phyloP scores from a whole-genome alignment of 2,113 vertebrate species.

The Gobiocypris rarus region DNA sequence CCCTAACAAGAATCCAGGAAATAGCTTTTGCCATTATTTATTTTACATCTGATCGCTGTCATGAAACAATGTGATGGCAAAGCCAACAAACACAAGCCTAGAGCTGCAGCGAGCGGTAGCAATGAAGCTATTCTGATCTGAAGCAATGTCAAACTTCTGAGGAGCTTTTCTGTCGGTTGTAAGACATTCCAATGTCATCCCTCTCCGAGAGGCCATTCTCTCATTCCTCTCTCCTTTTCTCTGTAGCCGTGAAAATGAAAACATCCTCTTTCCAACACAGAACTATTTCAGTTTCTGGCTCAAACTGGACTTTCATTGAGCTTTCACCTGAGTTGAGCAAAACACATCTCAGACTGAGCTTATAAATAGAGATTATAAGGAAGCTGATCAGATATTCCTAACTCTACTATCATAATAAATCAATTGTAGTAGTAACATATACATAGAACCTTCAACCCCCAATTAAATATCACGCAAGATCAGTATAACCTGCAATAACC shows the following conservation, averaged over 20 bases:
- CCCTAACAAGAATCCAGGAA: conserved; percentile 65
- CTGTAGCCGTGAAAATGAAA: conserved; percentile 45
- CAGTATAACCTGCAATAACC: too few species aligned
- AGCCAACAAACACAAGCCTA: conserved; percentile 47
- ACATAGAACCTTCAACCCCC: too few species aligned
- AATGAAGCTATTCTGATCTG: conserved; percentile 25
- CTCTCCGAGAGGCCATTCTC: background rate
- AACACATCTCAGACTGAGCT: background rate
- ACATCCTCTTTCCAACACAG: conserved; percentile 54
- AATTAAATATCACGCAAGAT: too few species aligned
- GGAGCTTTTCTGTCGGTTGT: conserved; percentile 22
- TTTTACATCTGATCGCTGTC: conserved; percentile 62
- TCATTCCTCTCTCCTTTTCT: conserved; percentile 26
- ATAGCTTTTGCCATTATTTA: conserved; percentile 67
- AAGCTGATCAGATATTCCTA: background rate
- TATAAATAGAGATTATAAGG: background rate
- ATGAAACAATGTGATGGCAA: conserved; percentile 60
- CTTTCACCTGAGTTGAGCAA: conserved; percentile 20
- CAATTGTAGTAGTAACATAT: background rate
- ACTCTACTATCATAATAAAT: background rate
- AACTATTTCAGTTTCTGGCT: conserved; percentile 35
- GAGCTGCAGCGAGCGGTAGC: conserved; percentile 9
- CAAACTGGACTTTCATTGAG: background rate
- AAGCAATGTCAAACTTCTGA: conserved; percentile 35
- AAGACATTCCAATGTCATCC: conserved; percentile 42